Percentiles rank a stretch among this genome's conserved stretches.
Evolutionary conservation across 1,140 invertebrate species (phyloP).

Genomic region (Zeugodacus cucurbitae): DNA sequence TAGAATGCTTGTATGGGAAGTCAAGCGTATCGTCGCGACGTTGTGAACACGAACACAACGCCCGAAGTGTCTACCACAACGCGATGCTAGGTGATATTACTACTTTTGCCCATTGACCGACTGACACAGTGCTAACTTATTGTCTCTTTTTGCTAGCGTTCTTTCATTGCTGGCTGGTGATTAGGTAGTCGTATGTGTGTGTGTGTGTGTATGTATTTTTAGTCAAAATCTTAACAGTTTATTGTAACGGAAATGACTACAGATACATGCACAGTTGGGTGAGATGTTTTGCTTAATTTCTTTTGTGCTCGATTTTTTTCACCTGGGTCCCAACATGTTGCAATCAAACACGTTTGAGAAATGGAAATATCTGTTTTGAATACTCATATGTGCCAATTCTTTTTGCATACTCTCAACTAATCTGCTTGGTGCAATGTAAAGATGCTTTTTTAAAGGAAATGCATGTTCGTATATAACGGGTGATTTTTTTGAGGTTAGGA

Average conservation of each 20-base stretch:
- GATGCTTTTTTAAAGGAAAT: no score
- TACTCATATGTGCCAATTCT: no score
- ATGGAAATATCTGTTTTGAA: no score
- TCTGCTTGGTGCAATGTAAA: no score
- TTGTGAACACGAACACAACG: not conserved
- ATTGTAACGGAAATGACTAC: not conserved
- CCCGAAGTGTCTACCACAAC: not conserved
- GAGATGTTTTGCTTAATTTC: not conserved
- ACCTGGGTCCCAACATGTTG: not conserved
- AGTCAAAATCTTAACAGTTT: not conserved
- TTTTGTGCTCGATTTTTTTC: not conserved
- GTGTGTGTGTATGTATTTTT: not conserved
- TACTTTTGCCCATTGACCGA: conserved; percentile 28
- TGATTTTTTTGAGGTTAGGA: no score
- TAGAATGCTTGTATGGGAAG: not conserved
- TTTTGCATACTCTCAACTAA: no score
- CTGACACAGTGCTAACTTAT: conserved; percentile 25
- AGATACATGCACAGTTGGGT: not conserved
- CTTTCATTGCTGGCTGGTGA: not conserved
- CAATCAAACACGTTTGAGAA: not conserved
- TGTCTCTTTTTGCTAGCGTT: not conserved
- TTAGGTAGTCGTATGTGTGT: not conserved
- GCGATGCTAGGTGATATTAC: conserved; percentile 7
- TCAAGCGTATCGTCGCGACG: not conserved
- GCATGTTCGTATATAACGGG: no score